Conservation (phyloP, 2,888 invertebrate genomes). For the Apotomis capreana region DNA sequence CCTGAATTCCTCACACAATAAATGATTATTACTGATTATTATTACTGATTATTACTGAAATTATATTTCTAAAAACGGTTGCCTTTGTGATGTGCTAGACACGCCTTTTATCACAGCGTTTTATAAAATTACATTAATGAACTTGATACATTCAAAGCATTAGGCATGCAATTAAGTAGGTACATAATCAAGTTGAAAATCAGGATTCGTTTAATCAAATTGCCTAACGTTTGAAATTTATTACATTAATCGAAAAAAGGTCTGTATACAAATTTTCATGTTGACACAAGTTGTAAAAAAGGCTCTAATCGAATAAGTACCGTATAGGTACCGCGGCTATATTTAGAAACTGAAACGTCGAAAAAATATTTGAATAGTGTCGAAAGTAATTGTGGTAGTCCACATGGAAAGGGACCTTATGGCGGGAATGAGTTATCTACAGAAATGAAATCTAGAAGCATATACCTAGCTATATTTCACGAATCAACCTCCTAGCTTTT, state of each 20-base stretch:
- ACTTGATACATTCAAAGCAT: neutral
- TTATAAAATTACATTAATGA: neutral
- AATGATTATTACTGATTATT: no score
- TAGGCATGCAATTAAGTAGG: neutral
- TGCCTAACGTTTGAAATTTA: conserved; percentile 8
- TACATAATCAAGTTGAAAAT: conserved; percentile 29
- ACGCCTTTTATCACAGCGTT: neutral
- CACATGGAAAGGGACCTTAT: no score
- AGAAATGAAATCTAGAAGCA: no score
- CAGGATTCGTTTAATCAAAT: conserved; percentile 14
- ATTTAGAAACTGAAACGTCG: neutral
- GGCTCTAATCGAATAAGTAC: neutral
- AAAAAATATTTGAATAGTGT: no score
- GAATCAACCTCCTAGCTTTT: no score
- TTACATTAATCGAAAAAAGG: conserved; percentile 13
- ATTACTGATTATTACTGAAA: no score
- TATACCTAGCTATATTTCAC: no score
- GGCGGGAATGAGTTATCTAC: no score
- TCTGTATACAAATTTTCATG: conserved; percentile 10
- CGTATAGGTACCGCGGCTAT: neutral
- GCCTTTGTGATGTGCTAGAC: conserved; percentile 4
- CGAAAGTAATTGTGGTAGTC: no score
- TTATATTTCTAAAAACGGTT: neutral
- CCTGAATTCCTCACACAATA: no score
- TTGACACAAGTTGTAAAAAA: neutral